These are phyloP conservation scores for Eurystomus glaucurus DNA, from an alignment of 2,797 vertebrate genomes.

Conservation along the genomic window DNA sequence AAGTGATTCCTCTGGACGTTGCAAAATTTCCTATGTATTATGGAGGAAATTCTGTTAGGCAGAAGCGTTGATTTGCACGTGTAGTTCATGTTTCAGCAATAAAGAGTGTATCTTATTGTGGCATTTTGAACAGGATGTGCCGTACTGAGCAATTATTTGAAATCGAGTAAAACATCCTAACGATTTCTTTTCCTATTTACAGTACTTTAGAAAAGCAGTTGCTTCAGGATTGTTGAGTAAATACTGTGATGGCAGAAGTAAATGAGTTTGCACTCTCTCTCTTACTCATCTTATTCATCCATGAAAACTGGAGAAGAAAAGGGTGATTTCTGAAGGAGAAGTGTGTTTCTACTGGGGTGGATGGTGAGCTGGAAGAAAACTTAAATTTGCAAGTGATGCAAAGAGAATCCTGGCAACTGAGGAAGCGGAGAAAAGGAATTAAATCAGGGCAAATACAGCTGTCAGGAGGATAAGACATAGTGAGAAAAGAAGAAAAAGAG, in stretches of 20 bases:
- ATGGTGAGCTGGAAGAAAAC: background rate
- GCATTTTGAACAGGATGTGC: background rate
- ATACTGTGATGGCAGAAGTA: background rate
- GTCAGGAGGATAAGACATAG: background rate
- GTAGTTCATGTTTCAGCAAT: background rate
- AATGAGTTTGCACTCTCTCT: background rate
- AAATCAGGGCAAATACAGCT: background rate
- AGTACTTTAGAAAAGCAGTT: background rate
- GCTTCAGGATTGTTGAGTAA: background rate
- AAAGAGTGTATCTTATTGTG: background rate
- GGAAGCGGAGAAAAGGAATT: background rate
- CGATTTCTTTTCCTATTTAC: background rate
- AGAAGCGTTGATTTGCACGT: background rate
- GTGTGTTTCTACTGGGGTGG: background rate
- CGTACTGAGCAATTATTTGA: background rate
- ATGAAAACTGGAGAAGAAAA: background rate
- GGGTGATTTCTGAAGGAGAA: background rate
- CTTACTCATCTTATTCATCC: background rate
- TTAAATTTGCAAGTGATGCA: background rate
- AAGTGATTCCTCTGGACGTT: conserved; percentile 18
- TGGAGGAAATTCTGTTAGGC: background rate
- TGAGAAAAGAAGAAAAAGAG: background rate
- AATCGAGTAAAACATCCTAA: background rate
- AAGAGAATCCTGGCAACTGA: background rate
- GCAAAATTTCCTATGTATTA: background rate